Evolutionary conservation across 92 coral and sea anemone species (phyloP).

Genomic region (Desmophyllum pertusum): DNA sequence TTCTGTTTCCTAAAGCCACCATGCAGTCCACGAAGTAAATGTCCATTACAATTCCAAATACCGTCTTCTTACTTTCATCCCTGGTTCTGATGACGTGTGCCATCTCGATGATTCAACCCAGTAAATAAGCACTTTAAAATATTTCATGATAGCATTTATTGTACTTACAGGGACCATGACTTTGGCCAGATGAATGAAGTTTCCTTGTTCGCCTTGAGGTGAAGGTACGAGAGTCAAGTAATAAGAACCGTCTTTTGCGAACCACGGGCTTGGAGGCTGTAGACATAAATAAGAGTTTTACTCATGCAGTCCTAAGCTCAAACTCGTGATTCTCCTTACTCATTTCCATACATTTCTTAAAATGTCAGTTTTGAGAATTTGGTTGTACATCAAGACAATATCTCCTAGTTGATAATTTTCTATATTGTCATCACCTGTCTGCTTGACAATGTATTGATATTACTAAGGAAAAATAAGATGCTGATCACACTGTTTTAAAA

Average conservation of each 20-base stretch:
- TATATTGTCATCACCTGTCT: no score
- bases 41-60: no score
- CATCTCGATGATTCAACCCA: no score
- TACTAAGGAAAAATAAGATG: no score
- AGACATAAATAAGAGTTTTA: not conserved
- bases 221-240: constrained; percentile 74
- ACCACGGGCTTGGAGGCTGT: constrained; percentile 61
- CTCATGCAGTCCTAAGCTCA: not conserved
- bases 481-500: no score
- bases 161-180: constrained; percentile 69
- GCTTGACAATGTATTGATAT: no score
- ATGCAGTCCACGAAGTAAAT: no score
- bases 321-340: no score
- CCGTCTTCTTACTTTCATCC: no score
- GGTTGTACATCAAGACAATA: not conserved
- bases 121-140: not conserved
- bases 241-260: constrained; percentile 65
- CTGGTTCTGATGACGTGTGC: no score
- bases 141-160: not conserved
- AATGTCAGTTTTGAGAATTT: not conserved
- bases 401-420: not conserved
- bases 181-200: constrained; percentile 83
- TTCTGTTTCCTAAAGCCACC: no score
- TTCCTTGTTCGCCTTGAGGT: constrained; percentile 74
- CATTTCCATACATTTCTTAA: not conserved